Percentiles rank a stretch among this genome's conserved stretches.
These are phyloP conservation scores for Bothrops jararaca DNA, from an alignment of 2,113 vertebrate genomes.

Conservation along the genomic window DNA sequence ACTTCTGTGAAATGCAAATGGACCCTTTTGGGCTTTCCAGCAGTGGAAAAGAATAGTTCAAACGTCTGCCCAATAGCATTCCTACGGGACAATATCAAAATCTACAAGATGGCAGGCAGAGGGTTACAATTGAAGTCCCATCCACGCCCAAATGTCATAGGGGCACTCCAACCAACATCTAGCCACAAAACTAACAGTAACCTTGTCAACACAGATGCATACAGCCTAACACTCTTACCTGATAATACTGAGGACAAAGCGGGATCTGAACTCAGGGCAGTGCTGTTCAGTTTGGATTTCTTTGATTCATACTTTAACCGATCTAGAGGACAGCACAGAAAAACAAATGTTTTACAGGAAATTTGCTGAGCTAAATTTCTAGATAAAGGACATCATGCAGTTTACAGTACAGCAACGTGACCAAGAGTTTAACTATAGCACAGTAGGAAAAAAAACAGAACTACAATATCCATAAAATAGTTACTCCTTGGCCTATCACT, in stretches of 20 bases:
- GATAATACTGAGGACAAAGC: conserved; percentile 61
- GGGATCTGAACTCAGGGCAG: conserved; percentile 65
- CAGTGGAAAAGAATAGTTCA: too few species aligned
- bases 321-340: conserved; percentile 79
- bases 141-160: not conserved
- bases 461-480: not conserved
- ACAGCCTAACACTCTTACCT: conserved; percentile 42
- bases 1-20: too few species aligned
- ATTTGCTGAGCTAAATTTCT: not conserved
- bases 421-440: not conserved
- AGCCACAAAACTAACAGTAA: not conserved
- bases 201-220: not conserved
- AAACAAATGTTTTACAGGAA: not conserved
- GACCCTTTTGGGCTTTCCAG: too few species aligned
- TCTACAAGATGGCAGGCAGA: not conserved
- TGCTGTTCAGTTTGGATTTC: conserved; percentile 84
- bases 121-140: not conserved
- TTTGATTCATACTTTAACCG: conserved; percentile 96
- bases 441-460: not conserved
- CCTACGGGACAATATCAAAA: not conserved
- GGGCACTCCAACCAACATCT: not conserved
- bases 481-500: not conserved
- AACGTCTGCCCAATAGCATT: not conserved
- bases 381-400: not conserved
- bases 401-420: not conserved